Evolutionary conservation across 2,888 invertebrate species (phyloP).

Genomic region (Eurytoma adleriae): DNA sequence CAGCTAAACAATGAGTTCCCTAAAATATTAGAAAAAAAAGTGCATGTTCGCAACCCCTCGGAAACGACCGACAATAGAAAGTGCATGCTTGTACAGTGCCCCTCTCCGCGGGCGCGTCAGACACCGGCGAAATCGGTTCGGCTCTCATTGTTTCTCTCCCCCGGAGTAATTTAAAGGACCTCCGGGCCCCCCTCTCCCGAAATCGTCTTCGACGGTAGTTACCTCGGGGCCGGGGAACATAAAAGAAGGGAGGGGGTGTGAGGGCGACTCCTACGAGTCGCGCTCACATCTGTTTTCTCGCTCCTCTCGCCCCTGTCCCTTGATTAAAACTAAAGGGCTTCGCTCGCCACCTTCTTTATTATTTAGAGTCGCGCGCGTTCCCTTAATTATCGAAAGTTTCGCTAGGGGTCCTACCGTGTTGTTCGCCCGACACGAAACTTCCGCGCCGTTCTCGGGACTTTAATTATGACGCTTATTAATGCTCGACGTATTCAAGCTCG

Average conservation of each 20-base stretch:
- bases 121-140: background rate
- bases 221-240: conserved; percentile 17
- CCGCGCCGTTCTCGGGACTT: background rate
- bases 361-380: conserved; percentile 33
- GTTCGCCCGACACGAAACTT: too few species aligned
- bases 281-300: conserved; percentile 49
- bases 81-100: background rate
- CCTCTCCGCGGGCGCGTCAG: background rate
- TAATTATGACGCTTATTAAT: background rate
- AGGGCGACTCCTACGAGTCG: background rate
- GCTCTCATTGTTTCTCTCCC: conserved; percentile 63
- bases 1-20: too few species aligned
- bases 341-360: conserved; percentile 49
- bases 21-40: too few species aligned
- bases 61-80: conserved; percentile 14
- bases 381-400: conserved; percentile 49
- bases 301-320: conserved; percentile 26
- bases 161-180: conserved; percentile 63
- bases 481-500: background rate
- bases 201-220: conserved; percentile 24
- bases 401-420: too few species aligned
- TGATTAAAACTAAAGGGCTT: conserved; percentile 54
- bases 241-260: conserved; percentile 24
- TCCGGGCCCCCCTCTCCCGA: background rate
- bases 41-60: background rate